Evolutionary conservation across 2,797 vertebrate genomes (phyloP).

Genomic region (Adrianichthys oophorus): DNA sequence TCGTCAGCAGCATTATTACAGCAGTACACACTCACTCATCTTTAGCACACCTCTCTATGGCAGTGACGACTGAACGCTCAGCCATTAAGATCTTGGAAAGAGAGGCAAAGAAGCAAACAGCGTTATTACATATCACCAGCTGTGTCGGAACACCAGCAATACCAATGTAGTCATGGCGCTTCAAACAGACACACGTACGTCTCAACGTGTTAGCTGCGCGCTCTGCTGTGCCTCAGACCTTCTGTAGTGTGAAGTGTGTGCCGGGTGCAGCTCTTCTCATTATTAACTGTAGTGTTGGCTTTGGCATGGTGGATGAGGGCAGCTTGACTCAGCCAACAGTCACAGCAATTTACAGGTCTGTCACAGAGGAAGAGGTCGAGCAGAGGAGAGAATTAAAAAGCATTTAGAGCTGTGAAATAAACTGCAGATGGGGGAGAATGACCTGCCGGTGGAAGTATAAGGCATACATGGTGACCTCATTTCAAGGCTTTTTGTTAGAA

Average conservation of each 20-base stretch:
- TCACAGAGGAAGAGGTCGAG: slow-evolving; percentile 52
- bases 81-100: slow-evolving; percentile 49
- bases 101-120: slow-evolving; percentile 39
- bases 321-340: slow-evolving; percentile 53
- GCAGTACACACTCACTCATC: slow-evolving; percentile 19
- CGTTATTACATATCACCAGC: slow-evolving; percentile 54
- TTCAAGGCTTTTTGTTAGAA: slow-evolving; percentile 36
- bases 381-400: slow-evolving; percentile 57
- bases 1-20: slow-evolving; percentile 42
- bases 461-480: slow-evolving; percentile 53
- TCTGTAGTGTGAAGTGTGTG: slow-evolving; percentile 52
- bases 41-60: slow-evolving; percentile 48
- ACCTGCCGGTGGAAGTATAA: slow-evolving; percentile 43
- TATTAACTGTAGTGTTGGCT: slow-evolving; percentile 58
- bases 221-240: slow-evolving; percentile 28
- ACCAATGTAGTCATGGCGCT: slow-evolving; percentile 17
- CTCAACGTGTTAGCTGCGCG: slow-evolving; percentile 23
- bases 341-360: slow-evolving; percentile 61
- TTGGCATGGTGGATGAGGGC: slow-evolving; percentile 46
- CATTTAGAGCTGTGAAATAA: slow-evolving; percentile 55
- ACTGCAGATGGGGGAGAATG: slow-evolving; percentile 29
- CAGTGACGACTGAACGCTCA: slow-evolving; percentile 37
- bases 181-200: slow-evolving; percentile 24
- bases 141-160: slow-evolving; percentile 52
- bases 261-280: slow-evolving; percentile 44